phyloP scores from a whole-genome alignment of 2,113 vertebrate species.

The Cheilinus undulatus region DNA sequence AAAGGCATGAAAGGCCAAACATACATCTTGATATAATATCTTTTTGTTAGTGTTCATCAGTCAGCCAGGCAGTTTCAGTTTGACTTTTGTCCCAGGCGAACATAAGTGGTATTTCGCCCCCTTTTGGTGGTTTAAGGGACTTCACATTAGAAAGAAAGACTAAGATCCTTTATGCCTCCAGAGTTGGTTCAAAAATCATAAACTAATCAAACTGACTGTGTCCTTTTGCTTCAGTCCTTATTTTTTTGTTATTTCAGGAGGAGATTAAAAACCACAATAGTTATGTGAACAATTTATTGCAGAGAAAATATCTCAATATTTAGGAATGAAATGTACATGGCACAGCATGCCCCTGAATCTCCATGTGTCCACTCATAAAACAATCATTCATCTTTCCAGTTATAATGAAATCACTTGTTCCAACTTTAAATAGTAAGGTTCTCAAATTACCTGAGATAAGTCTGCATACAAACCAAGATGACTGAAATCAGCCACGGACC shows the following conservation, averaged over 20 bases:
- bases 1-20: no score
- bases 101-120: no score
- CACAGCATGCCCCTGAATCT: constrained; percentile 14
- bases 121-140: no score
- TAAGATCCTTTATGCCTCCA: no score
- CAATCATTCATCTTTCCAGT: constrained; percentile 46
- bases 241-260: neutral
- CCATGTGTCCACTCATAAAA: neutral
- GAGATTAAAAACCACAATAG: neutral
- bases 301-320: constrained; percentile 37
- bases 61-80: no score
- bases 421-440: constrained; percentile 40
- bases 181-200: no score
- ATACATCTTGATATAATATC: no score
- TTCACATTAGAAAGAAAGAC: no score
- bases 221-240: no score
- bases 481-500: constrained; percentile 45
- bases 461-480: constrained; percentile 74
- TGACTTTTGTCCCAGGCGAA: no score
- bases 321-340: constrained; percentile 57
- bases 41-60: no score
- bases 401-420: constrained; percentile 25
- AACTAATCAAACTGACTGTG: no score
- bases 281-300: constrained; percentile 61
- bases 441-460: constrained; percentile 78